Conservation (phyloP, 1,140 invertebrate genomes). For the Dendrolimus kikuchii region DNA sequence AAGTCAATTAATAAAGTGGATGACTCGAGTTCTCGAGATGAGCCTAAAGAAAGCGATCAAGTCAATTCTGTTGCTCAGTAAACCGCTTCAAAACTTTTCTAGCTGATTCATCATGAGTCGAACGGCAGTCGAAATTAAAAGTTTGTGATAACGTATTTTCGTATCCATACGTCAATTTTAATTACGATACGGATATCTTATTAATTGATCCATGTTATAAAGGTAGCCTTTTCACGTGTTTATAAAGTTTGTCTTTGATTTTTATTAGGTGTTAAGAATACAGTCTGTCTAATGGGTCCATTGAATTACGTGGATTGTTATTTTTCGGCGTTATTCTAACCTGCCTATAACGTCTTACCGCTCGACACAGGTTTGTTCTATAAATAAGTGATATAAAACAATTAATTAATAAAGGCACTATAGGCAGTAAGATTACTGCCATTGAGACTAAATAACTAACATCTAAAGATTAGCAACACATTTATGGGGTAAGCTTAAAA, state of each 20-base stretch:
- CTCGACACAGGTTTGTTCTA: too few species aligned
- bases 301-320: too few species aligned
- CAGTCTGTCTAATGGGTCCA: too few species aligned
- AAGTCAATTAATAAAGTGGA: conserved; percentile 29
- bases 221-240: not conserved
- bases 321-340: too few species aligned
- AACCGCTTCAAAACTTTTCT: conserved; percentile 18
- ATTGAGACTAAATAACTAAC: too few species aligned
- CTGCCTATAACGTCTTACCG: too few species aligned
- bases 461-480: too few species aligned
- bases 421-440: too few species aligned
- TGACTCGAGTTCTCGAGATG: conserved; percentile 27
- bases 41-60: conserved; percentile 25
- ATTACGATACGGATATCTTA: conserved; percentile 17
- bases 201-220: conserved; percentile 12
- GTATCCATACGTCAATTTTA: conserved; percentile 24
- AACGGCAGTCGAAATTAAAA: not conserved
- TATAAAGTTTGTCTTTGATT: not conserved
- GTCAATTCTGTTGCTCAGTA: conserved; percentile 30
- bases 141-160: conserved; percentile 29
- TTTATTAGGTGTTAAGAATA: not conserved
- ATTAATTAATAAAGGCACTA: too few species aligned
- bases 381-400: too few species aligned
- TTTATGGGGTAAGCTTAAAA: too few species aligned
- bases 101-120: conserved; percentile 42